These are phyloP conservation scores for Oscheius myriophilus DNA, from an alignment of 2,888 invertebrate species.

Conservation along the genomic window DNA sequence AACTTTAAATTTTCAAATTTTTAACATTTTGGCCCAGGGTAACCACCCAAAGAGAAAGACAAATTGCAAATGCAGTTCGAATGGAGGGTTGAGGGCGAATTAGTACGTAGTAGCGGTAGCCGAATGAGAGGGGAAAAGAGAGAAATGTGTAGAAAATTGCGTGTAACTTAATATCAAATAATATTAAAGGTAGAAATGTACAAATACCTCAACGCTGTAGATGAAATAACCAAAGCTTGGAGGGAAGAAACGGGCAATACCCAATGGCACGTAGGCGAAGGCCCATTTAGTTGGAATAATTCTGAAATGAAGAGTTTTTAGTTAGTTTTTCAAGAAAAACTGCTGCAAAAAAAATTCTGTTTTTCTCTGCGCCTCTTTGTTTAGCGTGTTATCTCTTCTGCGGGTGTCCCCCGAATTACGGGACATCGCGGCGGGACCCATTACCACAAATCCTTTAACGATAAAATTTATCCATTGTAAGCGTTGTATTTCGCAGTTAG, in stretches of 20 bases:
- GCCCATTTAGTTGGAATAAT: constrained; percentile 61
- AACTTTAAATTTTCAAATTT: neutral
- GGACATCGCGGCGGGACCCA: neutral
- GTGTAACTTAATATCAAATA: constrained; percentile 35
- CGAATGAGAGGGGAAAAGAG: constrained; percentile 57
- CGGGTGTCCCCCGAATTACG: neutral
- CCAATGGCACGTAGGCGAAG: constrained; percentile 57
- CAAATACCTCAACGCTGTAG: constrained; percentile 18
- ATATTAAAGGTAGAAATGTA: neutral
- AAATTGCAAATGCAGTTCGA: constrained; percentile 35
- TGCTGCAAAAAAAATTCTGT: neutral
- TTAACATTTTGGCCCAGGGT: constrained; percentile 50
- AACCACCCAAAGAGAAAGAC: constrained; percentile 44
- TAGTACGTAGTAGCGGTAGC: constrained; percentile 58
- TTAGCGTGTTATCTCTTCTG: neutral
- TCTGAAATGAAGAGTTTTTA: constrained; percentile 31
- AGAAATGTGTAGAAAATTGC: constrained; percentile 58
- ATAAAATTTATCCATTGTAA: too few species aligned
- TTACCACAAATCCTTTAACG: too few species aligned
- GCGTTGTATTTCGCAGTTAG: too few species aligned
- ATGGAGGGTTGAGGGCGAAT: constrained; percentile 48
- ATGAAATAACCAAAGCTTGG: constrained; percentile 18
- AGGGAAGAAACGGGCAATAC: constrained; percentile 39
- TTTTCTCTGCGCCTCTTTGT: neutral
- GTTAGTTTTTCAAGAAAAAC: neutral